These are phyloP conservation scores for Hafferia zeledoni DNA, from an alignment of 2,797 vertebrate species.

Conservation along the genomic window DNA sequence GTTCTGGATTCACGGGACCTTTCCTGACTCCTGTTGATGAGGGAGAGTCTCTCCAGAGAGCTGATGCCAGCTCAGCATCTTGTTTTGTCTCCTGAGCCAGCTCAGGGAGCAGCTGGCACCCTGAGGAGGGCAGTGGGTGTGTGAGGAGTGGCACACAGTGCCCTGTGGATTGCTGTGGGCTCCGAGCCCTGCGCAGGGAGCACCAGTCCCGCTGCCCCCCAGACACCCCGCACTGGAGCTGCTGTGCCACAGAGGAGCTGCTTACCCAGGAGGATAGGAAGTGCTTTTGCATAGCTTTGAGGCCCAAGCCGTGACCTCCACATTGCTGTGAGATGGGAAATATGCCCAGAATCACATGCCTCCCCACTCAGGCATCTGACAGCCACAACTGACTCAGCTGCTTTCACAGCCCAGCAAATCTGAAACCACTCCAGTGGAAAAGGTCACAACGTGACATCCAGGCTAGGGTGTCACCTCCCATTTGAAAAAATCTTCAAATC, in stretches of 20 bases:
- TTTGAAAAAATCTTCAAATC: neutral
- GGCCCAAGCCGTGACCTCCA: neutral
- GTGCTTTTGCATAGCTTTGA: neutral
- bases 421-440: constrained; percentile 3
- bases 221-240: neutral
- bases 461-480: neutral
- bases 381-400: constrained; percentile 9
- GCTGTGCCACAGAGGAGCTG: neutral
- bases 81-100: neutral
- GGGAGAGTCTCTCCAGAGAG: neutral
- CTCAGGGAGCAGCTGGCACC: neutral
- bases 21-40: neutral
- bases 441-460: neutral
- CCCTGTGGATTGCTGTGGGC: neutral
- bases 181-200: neutral
- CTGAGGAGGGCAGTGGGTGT: neutral
- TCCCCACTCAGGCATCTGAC: neutral
- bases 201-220: neutral
- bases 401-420: neutral
- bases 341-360: constrained; percentile 3
- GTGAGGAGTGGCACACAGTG: neutral
- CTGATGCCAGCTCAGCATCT: neutral
- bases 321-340: neutral
- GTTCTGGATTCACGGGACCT: neutral
- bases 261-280: constrained; percentile 9